These are phyloP conservation scores for Panurus biarmicus DNA, from an alignment of 2,113 vertebrate species.

Conservation along the genomic window DNA sequence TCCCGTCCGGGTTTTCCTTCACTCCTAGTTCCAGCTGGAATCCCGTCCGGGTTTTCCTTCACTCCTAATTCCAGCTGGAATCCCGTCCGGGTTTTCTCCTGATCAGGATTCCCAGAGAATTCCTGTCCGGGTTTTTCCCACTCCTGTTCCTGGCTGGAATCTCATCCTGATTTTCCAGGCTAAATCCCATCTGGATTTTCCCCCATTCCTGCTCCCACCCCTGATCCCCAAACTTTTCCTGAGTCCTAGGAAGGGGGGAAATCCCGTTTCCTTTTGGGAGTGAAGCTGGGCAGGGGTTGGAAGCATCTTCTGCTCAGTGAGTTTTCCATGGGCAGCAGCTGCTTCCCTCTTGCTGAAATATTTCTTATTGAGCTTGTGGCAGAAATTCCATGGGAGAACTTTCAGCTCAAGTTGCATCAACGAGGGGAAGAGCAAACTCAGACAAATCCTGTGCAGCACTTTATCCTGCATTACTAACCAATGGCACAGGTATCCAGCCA, in stretches of 20 bases:
- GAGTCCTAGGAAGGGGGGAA: not conserved
- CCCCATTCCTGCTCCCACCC: not conserved
- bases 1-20: accelerated
- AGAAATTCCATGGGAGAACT: not conserved
- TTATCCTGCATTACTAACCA: not conserved
- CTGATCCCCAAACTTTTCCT: not conserved
- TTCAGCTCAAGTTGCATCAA: not conserved
- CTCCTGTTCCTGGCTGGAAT: not conserved
- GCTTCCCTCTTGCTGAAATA: not conserved
- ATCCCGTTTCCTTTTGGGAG: not conserved
- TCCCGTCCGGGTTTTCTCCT: accelerated
- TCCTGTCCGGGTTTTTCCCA: not conserved
- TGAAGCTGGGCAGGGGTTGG: not conserved
- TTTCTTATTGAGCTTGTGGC: not conserved
- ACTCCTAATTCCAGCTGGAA: not conserved
- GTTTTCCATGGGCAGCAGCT: not conserved
- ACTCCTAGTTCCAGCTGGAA: not conserved
- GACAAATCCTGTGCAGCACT: not conserved
- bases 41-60: accelerated
- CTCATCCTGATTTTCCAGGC: not conserved
- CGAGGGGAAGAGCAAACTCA: not conserved
- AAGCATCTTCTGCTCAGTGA: not conserved
- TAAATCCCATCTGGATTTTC: not conserved
- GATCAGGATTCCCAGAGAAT: accelerated
- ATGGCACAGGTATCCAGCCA: not conserved